Base-by-base conservation (phyloP, 2,888 invertebrate genomes). In the Pedicia rivosa region DNA sequence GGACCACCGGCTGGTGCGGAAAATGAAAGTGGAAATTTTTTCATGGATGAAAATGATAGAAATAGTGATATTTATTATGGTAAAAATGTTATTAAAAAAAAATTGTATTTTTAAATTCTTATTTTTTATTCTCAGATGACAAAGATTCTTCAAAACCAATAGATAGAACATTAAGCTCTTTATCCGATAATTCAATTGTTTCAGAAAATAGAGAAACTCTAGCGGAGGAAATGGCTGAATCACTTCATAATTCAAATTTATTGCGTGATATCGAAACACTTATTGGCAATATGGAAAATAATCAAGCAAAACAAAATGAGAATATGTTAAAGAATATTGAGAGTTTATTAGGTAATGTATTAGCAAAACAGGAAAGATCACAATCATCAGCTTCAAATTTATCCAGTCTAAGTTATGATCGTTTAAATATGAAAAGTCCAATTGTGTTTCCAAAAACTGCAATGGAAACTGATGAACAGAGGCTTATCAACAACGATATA, bases 1-100 rank as follows among this genome's bases (percentile, higher is more conserved):
- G 79, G 79, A 41, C 78, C 79, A 40, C 74, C 74, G 14, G 67
- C 70, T 39, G 77, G 76, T 44, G 70, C 70, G 44, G 78, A 78
- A 50, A 78, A 78, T 50, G 75, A 78, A 48, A 67, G 69, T 53
- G 65, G 69, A 42, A 64, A 66, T 17, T 35, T 35, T 26, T 32
- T 14, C 20, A 16, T 17, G 16, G 25, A 25, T 8, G 25, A 35
- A 5, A 9, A 42, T 49, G 9, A 39, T 55, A 25, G 43, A 50
- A 40, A 45, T 47, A 40, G 46, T 53, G 31, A 48, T 50, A 50
- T 57, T 53, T 47, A 56, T 58, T 31, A 31, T 54, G 61, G 62
- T 62, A 50, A 47, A 8, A 20, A 20, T 6, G 20, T 8, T 20
- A 20, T 20, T 20, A 20, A 6, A 6, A 20, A 20, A 6, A 6